Base-by-base conservation (phyloP, 2,113 vertebrate species). In the Bagarius yarrelli region DNA sequence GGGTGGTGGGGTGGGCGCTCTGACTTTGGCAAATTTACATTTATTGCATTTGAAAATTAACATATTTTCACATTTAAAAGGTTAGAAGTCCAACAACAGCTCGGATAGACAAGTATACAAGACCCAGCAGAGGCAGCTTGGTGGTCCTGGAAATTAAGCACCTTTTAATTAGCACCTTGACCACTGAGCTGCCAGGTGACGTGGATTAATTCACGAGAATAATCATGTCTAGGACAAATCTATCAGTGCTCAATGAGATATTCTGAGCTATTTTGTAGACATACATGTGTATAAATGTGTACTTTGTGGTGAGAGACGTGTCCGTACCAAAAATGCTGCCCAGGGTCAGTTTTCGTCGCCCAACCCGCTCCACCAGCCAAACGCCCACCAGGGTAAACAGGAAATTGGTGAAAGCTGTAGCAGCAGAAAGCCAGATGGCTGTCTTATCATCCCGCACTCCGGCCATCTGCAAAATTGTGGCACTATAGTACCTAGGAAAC, bases 381-480 rank as follows among this genome's bases (percentile, higher is more conserved):
- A 99, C 96, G 27, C 98, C 97, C 47, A 97, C 83, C 0, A 98
- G 87, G 0, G 98, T 98, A 85, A 98, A 98, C 88, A 96, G 87
- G 82, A 99, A 99, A 90, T 99, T 99, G 85, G 96, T 98, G 78
- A 95, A 96, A 0, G 98, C 96, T 9, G 97, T 98, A 8, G 94
- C 91, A 0, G 96, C 93, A 4, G 98, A 91, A 86, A 99, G 91
- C 98, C 98, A 99, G 88, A 99, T 99, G 0, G 98, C 97, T 36
- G 93, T 92, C 77, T 91, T 95, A 52, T 96, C 95, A 0, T 99
- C 93, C 83, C 94, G 93, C 53, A 99, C 95, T 19, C 98, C 98
- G 0, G 96, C 94, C 98, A 99, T 99, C 93, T 99, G 98, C 88
- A 99, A 92, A 83, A 99, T 99, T 83, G 98, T 99, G 21, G 98